Evolutionary conservation across 2,797 vertebrate species (phyloP), one percentile per base, ranked within the genome.

Genomic region (Melopsittacus undulatus): DNA sequence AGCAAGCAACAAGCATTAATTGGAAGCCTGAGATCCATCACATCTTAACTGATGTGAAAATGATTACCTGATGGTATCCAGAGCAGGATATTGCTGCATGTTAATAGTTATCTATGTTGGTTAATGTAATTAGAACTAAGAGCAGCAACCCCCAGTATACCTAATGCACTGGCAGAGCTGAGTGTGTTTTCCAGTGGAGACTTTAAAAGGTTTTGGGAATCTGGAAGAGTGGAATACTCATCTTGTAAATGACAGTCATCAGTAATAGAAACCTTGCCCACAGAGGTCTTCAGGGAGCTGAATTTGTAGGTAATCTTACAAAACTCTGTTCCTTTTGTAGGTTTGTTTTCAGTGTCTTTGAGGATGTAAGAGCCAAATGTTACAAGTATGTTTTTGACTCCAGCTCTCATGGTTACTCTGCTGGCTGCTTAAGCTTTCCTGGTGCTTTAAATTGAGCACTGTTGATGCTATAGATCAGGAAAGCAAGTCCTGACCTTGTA

Each of bases 361-460:
- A 87, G 10, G 87, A 34, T 78, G 43, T 30, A 43, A 80, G 46
- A 85, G 56, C 17, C 77, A 95, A 75, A 30, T 91, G 85, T 96
- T 97, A 75, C 83, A 89, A 93, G 93, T 83, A 83, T 59, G 79
- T 68, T 89, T 90, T 92, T 97, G 59, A 81, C 74, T 83, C 32
- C 26, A 61, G 70, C 76, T 92, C 3, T 94, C 74, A 83, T 73
- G 43, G 86, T 52, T 95, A n/a, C 76, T 92, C 3, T 95, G 76
- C 86, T 73, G 43, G 83, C 46, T 95, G 26, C 94, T 94, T 95
- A 83, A 92, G 84, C 92, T 92, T 92, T 96, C 72, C 89, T 87
- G 56, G 64, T 90, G 63, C 92, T 97, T 96, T 94, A 96, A 93
- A 95, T 81, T 94, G 74, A 74, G 81, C 75, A 68, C 83, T 95